Evolutionary conservation across 2,797 vertebrate genomes (phyloP), one percentile per base, ranked within the genome.

Genomic region (Sternotherus odoratus): DNA sequence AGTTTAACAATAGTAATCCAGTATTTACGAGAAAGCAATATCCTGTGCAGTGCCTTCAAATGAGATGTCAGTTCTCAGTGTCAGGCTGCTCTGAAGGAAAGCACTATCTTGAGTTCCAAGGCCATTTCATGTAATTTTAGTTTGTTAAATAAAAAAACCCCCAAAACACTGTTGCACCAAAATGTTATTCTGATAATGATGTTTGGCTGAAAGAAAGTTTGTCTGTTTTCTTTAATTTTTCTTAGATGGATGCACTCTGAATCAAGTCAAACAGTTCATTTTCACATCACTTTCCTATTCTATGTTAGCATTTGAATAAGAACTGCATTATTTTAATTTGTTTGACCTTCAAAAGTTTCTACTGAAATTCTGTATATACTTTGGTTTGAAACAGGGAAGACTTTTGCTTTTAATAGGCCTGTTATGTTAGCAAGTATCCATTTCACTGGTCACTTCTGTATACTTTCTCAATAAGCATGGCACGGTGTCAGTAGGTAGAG

Each of bases 401-500:
- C 75, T 80, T 53, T 94, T 5, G 83, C 93, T 96, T 96, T 88
- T 86, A 96, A 54, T 36, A 94, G 91, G 79, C 77, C 28, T 95
- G 92, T 96, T 95, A 92, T 92, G 92, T 92, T 89, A 63, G 15
- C 88, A 88, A 94, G 92, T 79, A 84, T 95, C 85, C 51, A 8
- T 93, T 96, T 95, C 92, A 93, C 21, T 13, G 75, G 51, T 85
- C 66, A 90, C 56, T 24, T 81, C 66, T 78, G 74, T 89, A 57
- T 63, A 63, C 16, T 94, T 93, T 92, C 77, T 43, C 91, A 74
- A 79, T 91, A 87, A 81, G 74, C 89, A 83, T 95, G 95, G 94
- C 91, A 92, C 51, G 56, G 77, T 89, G 95, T 94, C 96, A 97
- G 95, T 95, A 92, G 56, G 33, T 48, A 88, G 86, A 90, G 88